Evolutionary conservation across 2,888 invertebrate genomes (phyloP), one percentile per base, ranked within the genome.

Genomic region (Flexamia atlantica): DNA sequence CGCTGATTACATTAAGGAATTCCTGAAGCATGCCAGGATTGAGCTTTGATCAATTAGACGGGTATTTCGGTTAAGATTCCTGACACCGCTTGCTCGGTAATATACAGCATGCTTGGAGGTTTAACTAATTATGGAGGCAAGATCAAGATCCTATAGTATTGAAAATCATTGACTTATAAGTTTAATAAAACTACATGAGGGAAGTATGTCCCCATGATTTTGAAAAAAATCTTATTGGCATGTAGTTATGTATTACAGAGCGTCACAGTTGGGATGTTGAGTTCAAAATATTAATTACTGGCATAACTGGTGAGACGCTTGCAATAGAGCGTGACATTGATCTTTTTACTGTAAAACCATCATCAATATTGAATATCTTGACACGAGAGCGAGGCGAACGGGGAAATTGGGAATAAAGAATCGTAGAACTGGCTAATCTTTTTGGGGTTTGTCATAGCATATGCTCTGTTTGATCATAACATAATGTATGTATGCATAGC

Each of bases 301-400:
- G 57, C 23, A 57, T 23, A 57, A n/a, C 57, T 57, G 23, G 57
- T 7, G 57, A 57, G 5, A 57, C 3, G 17, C 3, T 23, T 23
- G 7, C 12, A n/a, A 57, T 23, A 57, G 57, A 23, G 57, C 57
- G 9, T 10, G 57, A 57, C 57, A 57, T 57, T 57, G 57, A 57
- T 57, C 57, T 23, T 20, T 20, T 57, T 57, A 57, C 57, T 57
- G 5, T 57, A 57, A 57, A 57, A 20, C 12, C 3, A 57, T 57
- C 57, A 57, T 57, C 57, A 57, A 57, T 57, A 20, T 57, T 57
- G 23, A 57, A 23, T n/a, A 23, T 20, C 46, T 17, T 57, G 57
- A 20, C 20, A 23, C 17, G 23, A 23, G 23, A 57, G 57, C 23
- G 12, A 23, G 4, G 23, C 36, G 36, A 7, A 36, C 46, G 46